Evolutionary conservation across 2,113 vertebrate genomes (phyloP).

Genomic region (Ursus arctos): DNA sequence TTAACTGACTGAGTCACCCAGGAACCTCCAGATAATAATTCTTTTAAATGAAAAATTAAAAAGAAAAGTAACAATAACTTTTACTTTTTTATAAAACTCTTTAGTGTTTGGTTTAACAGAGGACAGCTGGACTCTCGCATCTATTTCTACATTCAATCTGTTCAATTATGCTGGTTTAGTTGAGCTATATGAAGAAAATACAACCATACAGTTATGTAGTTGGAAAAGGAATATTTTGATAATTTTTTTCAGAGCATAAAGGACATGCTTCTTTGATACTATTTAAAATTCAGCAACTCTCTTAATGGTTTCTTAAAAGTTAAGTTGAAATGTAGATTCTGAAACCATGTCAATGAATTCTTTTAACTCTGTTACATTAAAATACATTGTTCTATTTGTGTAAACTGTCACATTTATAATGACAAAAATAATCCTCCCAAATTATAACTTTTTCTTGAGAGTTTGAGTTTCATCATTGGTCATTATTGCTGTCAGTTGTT

Average conservation of each 20-base stretch:
- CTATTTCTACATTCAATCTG: not conserved
- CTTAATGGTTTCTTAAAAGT: not conserved
- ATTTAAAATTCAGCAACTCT: not conserved
- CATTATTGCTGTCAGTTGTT: not conserved
- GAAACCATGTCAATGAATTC: not conserved
- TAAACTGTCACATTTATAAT: not conserved
- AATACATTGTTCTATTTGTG: not conserved
- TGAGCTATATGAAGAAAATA: not conserved
- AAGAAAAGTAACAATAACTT: not conserved
- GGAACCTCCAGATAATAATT: not conserved
- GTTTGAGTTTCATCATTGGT: not conserved
- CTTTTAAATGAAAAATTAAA: not conserved
- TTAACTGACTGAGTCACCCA: not conserved
- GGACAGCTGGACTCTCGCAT: not conserved
- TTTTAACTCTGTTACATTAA: not conserved
- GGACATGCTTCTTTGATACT: not conserved
- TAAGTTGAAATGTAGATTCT: not conserved
- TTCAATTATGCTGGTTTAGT: not conserved
- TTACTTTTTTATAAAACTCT: not conserved
- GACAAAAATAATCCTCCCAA: not conserved
- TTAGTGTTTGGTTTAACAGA: not conserved
- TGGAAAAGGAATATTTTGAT: not conserved
- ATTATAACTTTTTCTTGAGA: not conserved
- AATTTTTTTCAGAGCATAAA: not conserved
- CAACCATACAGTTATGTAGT: not conserved